Conservation (phyloP, 2,797 vertebrate species). For the Coreius guichenoti region DNA sequence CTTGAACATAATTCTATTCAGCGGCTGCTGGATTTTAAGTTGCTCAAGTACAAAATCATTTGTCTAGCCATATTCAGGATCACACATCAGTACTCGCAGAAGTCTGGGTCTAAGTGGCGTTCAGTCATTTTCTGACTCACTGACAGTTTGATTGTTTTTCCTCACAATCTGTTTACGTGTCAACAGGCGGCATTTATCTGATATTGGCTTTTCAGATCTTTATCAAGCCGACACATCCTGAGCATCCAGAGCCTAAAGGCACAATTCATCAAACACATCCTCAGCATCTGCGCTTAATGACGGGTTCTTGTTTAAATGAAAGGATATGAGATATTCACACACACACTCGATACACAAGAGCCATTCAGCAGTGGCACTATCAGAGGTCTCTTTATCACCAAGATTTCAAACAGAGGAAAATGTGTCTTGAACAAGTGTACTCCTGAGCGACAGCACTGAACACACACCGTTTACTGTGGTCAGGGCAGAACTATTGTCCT, state of each 20-base stretch:
- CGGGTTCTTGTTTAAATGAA: conserved; percentile 67
- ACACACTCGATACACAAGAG: conserved; percentile 53
- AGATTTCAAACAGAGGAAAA: conserved; percentile 53
- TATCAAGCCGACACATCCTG: conserved; percentile 53
- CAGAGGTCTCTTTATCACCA: conserved; percentile 1
- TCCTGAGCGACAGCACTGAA: background rate
- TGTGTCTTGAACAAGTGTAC: conserved; percentile 54
- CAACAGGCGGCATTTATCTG: conserved; percentile 67
- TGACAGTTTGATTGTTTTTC: conserved; percentile 54
- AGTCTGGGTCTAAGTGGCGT: conserved; percentile 11
- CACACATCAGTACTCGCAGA: background rate
- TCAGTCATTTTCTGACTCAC: conserved; percentile 52
- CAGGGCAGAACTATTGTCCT: background rate
- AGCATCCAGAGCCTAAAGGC: conserved; percentile 67
- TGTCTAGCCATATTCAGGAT: background rate
- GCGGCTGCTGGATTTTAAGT: background rate
- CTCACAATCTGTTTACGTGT: conserved; percentile 64
- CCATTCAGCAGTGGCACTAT: conserved; percentile 60
- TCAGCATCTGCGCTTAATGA: conserved; percentile 76
- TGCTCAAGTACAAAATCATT: background rate
- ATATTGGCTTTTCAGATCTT: conserved; percentile 60
- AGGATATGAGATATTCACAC: conserved; percentile 59
- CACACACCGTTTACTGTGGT: background rate
- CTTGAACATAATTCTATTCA: background rate
- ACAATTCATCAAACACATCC: conserved; percentile 76